These are phyloP conservation scores for Tenthredo notha DNA, from an alignment of 2,888 invertebrate genomes.

Conservation along the genomic window DNA sequence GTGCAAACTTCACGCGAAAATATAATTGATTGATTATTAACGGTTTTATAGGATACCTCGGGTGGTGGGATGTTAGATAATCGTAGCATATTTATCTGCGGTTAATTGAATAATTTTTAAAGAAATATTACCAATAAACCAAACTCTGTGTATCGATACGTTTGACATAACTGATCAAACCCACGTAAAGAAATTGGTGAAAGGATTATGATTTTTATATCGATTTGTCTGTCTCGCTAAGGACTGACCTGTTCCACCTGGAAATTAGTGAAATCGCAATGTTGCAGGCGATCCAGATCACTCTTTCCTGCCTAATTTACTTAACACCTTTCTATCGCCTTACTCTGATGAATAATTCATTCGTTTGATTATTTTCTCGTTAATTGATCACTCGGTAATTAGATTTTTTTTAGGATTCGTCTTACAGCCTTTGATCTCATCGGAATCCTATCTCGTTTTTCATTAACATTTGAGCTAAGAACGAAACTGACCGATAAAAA, in stretches of 20 bases:
- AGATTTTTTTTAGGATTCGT: not conserved
- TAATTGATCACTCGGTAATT: not conserved
- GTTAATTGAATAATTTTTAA: not conserved
- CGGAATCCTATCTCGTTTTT: not conserved
- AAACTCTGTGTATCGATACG: not conserved
- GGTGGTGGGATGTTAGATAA: not conserved
- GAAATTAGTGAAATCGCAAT: not conserved
- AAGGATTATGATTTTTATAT: not conserved
- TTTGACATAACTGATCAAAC: not conserved
- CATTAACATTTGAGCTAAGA: not conserved
- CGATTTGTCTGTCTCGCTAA: not conserved
- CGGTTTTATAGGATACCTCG: not conserved
- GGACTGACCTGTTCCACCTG: not conserved
- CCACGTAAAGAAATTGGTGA: not conserved
- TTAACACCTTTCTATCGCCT: not conserved
- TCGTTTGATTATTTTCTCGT: not conserved
- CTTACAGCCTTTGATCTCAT: not conserved
- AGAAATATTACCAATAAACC: not conserved
- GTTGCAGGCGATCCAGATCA: not conserved
- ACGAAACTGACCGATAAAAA: not conserved
- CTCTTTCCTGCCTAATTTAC: not conserved
- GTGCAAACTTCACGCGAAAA: not conserved
- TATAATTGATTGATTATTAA: not conserved
- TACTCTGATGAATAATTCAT: not conserved
- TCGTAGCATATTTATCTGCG: not conserved